Percentiles rank a stretch among this genome's conserved stretches.
phyloP scores from a whole-genome alignment of 2,113 vertebrate species.

The Sus scrofa region T2T-Sscrofa CM000827.6:100001501-100002000 shows the following conservation, averaged over 20 bases:
- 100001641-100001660: too few species aligned
- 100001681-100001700: fast-evolving
- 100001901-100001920: neutral
- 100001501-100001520: neutral
- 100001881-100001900: conserved; percentile 43
- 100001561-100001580: neutral
- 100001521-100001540: neutral
- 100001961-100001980: neutral
- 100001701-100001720: neutral
- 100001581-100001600: neutral
- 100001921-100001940: conserved; percentile 35
- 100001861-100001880: neutral
- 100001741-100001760: neutral
- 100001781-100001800: neutral
- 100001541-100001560: neutral
- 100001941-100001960: neutral
- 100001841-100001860: neutral
- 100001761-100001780: neutral
- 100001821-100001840: neutral
- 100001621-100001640: neutral
- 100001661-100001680: neutral
- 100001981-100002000: neutral
- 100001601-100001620: neutral
- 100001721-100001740: neutral
- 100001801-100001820: neutral